Conservation (phyloP, 2,888 invertebrate species). For the Acrobasis suavella region DNA sequence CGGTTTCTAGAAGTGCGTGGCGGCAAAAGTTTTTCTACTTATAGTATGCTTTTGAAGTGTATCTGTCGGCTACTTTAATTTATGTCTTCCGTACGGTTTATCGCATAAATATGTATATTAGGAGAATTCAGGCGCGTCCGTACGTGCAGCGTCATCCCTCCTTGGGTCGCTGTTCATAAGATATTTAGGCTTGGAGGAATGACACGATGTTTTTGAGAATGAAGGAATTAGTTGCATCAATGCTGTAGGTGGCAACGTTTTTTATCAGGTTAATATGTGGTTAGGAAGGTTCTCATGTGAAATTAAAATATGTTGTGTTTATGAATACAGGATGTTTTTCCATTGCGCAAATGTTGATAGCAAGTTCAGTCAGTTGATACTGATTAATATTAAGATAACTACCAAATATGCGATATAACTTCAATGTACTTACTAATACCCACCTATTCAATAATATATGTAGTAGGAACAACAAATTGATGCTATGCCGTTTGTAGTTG, state of each 20-base stretch:
- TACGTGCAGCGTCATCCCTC: conserved; percentile 27
- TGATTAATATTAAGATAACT: no score
- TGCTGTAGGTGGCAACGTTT: conserved; percentile 16
- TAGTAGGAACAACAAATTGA: no score
- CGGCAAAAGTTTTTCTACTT: no score
- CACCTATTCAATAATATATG: no score
- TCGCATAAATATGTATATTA: conserved; percentile 49
- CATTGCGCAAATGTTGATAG: no score
- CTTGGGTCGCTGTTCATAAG: conserved; percentile 20
- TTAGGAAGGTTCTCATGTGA: not conserved
- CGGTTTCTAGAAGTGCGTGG: no score
- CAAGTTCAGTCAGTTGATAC: no score
- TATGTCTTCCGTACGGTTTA: conserved; percentile 33
- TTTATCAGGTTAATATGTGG: not conserved
- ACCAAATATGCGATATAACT: no score
- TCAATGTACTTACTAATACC: no score
- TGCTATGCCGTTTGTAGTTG: no score
- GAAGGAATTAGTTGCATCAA: conserved; percentile 16
- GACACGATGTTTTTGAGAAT: conserved; percentile 18
- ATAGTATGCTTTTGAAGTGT: not conserved
- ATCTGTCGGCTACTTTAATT: not conserved
- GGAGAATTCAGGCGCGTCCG: not conserved
- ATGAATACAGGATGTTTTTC: no score
- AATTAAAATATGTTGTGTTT: not conserved
- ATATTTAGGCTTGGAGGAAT: conserved; percentile 12